Evolutionary conservation across 2,113 vertebrate species (phyloP).

Genomic region (Pica pica): DNA sequence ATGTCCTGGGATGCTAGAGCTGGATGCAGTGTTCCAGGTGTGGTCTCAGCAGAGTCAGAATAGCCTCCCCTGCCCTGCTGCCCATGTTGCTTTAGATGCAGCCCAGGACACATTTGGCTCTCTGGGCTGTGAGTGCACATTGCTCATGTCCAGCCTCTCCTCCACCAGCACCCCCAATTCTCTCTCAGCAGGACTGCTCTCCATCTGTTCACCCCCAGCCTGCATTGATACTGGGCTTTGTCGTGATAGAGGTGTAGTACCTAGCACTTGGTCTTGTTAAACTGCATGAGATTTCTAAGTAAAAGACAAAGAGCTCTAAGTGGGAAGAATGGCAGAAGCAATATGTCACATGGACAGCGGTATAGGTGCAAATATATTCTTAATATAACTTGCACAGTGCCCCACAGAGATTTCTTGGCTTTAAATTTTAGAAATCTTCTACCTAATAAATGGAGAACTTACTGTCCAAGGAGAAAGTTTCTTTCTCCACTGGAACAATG

Average conservation of each 20-base stretch:
- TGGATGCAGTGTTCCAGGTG: not conserved
- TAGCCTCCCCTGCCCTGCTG: accelerated
- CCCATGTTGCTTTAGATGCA: accelerated
- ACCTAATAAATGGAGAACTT: not conserved
- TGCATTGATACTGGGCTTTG: not conserved
- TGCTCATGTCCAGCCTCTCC: not conserved
- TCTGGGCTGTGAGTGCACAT: not conserved
- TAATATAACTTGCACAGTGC: not conserved
- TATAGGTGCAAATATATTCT: not conserved
- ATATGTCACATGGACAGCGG: accelerated
- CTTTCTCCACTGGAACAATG: not conserved
- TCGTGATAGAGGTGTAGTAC: not conserved
- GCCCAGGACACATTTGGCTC: accelerated
- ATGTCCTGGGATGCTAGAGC: not conserved
- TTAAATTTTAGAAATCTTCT: not conserved
- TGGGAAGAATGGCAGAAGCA: not conserved
- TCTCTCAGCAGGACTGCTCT: not conserved
- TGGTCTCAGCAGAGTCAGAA: not conserved
- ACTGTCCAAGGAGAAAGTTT: not conserved
- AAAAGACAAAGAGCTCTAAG: not conserved
- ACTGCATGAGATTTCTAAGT: not conserved
- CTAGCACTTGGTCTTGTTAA: not conserved
- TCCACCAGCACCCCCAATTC: accelerated
- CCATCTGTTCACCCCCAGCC: not conserved
- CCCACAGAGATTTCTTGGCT: not conserved